These are phyloP conservation scores for Eurystomus gularis DNA, from an alignment of 2,113 vertebrate genomes.

Conservation along the genomic window DNA sequence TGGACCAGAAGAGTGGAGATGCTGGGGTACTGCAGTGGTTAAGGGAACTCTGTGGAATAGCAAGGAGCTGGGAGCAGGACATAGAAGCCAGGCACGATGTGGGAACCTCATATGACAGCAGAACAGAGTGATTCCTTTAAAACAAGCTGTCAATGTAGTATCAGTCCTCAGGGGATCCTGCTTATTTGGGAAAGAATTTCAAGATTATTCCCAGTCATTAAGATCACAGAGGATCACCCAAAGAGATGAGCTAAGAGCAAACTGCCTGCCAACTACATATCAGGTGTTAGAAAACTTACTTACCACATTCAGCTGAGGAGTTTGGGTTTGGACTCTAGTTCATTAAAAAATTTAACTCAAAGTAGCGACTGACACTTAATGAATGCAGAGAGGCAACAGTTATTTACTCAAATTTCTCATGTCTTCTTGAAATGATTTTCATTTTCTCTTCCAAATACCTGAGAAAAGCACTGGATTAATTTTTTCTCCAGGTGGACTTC, in stretches of 20 bases:
- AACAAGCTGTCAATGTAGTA: neutral
- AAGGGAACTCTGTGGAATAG: neutral
- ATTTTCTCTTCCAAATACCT: neutral
- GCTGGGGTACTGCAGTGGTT: accelerated
- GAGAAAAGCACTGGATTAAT: neutral
- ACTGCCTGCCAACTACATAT: neutral
- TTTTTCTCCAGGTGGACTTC: neutral
- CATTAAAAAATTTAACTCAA: neutral
- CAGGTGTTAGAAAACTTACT: neutral
- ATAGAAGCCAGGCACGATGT: neutral
- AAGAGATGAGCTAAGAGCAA: neutral
- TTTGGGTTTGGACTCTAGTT: neutral
- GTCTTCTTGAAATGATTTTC: neutral
- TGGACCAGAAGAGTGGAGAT: neutral
- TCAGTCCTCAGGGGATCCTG: neutral
- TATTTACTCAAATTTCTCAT: neutral
- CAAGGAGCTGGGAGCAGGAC: neutral
- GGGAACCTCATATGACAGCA: neutral
- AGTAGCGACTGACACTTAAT: neutral
- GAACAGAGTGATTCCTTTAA: neutral
- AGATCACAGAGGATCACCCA: neutral
- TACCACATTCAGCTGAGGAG: neutral
- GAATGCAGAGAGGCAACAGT: neutral
- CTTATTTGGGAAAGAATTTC: neutral
- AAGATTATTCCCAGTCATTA: neutral